Evolutionary conservation across 2,113 vertebrate genomes (phyloP), one percentile per base, ranked within the genome.

Genomic region (Lanius collurio): DNA sequence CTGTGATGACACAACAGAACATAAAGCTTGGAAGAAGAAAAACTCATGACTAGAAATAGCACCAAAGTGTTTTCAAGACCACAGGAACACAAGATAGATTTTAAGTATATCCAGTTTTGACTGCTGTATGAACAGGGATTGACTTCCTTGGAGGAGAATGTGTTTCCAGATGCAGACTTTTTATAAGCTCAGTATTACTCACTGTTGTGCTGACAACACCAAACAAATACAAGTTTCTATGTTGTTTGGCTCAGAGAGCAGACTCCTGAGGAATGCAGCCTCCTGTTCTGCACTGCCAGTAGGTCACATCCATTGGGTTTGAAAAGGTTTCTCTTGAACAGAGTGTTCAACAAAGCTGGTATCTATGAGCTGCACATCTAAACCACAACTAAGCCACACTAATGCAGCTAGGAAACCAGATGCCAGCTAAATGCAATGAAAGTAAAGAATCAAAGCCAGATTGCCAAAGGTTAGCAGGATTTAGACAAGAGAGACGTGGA

Each of bases 161-260:
- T 67, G 80, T 71, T 83, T 96, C 83, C 83, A 94, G 63, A 90
- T 33, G 39, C 39, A 92, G 56, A 39, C 60, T 78, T 93, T 74
- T 70, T 80, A 0, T 57, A 95, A 86, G 73, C 42, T 80, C 87
- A 91, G 70, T n/a, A 83, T 93, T 96, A 87, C 50, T 95, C 93
- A 88, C 56, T 56, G 87, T 82, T 79, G 91, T 92, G 68, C 60
- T 42, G 31, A 96, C 93, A 96, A 91, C 83, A 93, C 1, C 16
- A 94, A 93, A 94, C 82, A 96, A 96, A 83, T 50, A 64, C 0
- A 1, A 71, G 93, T 96, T 92, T 93, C 93, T 92, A 60, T 89
- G 88, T 82, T 90, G 68, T n/a, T 81, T 95, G 92, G 90, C 93
- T 95, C 49, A 44, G 75, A 90, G 67, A 88, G 28, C 90, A 94